phyloP scores from a whole-genome alignment of 2,888 invertebrate species.

The Drosophila putrida region DNA sequence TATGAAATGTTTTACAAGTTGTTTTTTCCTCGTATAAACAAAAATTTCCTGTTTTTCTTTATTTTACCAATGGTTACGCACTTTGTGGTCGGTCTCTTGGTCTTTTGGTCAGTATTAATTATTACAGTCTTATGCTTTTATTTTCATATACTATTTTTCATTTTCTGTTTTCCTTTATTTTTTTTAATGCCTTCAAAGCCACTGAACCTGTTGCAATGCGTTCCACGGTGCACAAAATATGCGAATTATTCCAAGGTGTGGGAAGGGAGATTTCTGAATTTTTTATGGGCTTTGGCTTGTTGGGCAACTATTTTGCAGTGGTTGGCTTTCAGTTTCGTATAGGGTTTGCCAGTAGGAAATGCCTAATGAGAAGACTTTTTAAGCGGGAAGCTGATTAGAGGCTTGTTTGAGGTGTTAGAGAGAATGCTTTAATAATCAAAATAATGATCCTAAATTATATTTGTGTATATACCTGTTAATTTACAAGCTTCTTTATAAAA shows the following conservation, averaged over 20 bases:
- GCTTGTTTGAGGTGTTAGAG: constrained; percentile 6
- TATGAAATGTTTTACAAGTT: constrained; percentile 69
- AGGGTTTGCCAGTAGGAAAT: constrained; percentile 17
- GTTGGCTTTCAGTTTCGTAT: constrained; percentile 15
- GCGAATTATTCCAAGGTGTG: constrained; percentile 11
- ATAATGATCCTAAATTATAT: background rate
- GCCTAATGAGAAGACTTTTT: constrained; percentile 5
- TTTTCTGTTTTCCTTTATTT: constrained; percentile 24
- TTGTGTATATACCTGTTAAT: background rate
- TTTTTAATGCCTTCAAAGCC: constrained; percentile 32
- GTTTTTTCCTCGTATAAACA: constrained; percentile 1
- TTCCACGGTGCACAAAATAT: constrained; percentile 51
- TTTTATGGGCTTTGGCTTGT: constrained; percentile 16
- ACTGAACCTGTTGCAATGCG: constrained; percentile 68
- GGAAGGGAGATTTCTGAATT: constrained; percentile 13
- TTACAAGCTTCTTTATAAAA: background rate
- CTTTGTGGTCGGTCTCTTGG: constrained; percentile 49
- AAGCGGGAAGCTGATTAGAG: constrained; percentile 9
- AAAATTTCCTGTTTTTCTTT: constrained; percentile 69
- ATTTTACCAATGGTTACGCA: constrained; percentile 63
- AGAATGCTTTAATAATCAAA: background rate
- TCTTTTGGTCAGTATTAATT: constrained; percentile 63
- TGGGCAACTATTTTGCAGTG: constrained; percentile 27
- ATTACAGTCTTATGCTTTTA: constrained; percentile 55
- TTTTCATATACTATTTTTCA: constrained; percentile 22